Conservation (phyloP, 2,113 vertebrate species). For the Xenopus laevis region DNA sequence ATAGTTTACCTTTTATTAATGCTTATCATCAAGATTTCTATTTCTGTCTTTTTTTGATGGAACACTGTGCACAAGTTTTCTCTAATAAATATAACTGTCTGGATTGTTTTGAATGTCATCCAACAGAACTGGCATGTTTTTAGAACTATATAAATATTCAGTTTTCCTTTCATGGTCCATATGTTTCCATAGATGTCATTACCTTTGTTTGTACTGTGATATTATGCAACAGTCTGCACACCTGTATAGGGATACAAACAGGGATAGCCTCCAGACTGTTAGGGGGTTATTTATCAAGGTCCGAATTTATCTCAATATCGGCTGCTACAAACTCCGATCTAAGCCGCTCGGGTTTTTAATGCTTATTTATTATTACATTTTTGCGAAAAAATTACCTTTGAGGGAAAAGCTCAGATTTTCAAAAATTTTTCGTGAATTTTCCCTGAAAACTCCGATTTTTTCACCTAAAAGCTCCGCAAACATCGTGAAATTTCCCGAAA, state of each 20-base stretch:
- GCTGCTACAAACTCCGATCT: too few relatives aligned
- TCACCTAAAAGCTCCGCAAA: too few relatives aligned
- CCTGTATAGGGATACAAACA: background rate
- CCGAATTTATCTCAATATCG: too few relatives aligned
- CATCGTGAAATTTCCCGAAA: too few relatives aligned
- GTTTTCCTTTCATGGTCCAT: constrained; percentile 15
- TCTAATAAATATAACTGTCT: constrained; percentile 20
- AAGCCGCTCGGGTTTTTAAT: too few relatives aligned
- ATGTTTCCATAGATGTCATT: constrained; percentile 13
- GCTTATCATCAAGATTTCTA: constrained; percentile 1
- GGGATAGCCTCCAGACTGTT: too few relatives aligned
- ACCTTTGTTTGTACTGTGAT: background rate
- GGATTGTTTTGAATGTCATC: constrained; percentile 8
- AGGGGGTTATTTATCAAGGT: too few relatives aligned
- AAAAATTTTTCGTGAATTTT: too few relatives aligned
- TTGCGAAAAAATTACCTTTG: too few relatives aligned
- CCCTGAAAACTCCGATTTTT: too few relatives aligned
- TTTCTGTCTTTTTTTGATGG: constrained; percentile 8
- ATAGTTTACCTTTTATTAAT: constrained; percentile 21
- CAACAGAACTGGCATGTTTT: constrained; percentile 11
- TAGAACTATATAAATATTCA: constrained; percentile 18
- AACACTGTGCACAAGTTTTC: constrained; percentile 22
- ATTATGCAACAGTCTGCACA: background rate
- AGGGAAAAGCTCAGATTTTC: too few relatives aligned
- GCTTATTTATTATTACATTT: too few relatives aligned